phyloP scores from a whole-genome alignment of 2,888 invertebrate genomes.

The Rotaria magnacalcarata region DNA sequence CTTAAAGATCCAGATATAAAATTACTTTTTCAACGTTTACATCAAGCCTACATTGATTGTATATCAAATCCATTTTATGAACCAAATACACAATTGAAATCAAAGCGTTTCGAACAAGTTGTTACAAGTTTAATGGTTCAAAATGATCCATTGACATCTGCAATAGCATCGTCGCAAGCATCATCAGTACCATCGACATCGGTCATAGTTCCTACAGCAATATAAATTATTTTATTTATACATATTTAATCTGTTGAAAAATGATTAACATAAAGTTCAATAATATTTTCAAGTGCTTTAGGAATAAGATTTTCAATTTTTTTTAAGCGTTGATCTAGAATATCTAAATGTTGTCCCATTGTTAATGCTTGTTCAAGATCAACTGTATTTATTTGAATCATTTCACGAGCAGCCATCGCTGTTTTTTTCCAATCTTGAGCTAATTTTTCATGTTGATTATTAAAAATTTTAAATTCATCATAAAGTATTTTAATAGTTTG shows the following conservation, averaged over 20 bases:
- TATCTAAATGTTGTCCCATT: constrained; percentile 9
- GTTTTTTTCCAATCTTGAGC: constrained; percentile 17
- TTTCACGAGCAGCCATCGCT: background rate
- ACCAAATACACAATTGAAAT: constrained; percentile 31
- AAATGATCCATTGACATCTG: background rate
- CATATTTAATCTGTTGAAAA: background rate
- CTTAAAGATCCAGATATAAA: background rate
- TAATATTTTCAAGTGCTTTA: background rate
- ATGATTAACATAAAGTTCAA: background rate
- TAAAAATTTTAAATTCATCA: constrained; percentile 32
- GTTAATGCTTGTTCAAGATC: background rate
- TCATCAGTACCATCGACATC: background rate
- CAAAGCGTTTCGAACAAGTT: constrained; percentile 14
- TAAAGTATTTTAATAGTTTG: background rate
- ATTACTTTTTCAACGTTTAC: constrained; percentile 2
- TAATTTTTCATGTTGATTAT: constrained; percentile 35
- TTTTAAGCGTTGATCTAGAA: background rate
- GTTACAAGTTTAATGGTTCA: constrained; percentile 27
- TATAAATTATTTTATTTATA: background rate
- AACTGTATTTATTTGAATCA: background rate
- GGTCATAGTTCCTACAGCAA: too few relatives aligned
- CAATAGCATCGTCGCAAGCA: background rate
- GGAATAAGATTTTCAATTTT: constrained; percentile 10
- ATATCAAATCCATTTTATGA: constrained; percentile 34
- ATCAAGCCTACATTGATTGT: constrained; percentile 22